phyloP scores from a whole-genome alignment of 2,113 vertebrate species.

The Bettongia penicillata region DNA sequence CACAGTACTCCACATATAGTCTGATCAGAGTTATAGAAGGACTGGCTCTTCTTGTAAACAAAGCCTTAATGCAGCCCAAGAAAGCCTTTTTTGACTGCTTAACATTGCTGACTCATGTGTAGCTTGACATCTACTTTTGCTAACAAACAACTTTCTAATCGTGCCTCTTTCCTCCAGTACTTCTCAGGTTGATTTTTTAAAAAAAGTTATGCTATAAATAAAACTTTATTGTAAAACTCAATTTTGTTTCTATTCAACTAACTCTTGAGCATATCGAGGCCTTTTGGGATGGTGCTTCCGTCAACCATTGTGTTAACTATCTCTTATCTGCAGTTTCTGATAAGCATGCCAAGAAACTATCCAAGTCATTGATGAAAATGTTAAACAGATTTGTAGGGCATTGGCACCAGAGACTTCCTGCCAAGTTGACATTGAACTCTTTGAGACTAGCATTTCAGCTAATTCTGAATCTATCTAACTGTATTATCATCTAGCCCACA shows the following conservation, averaged over 20 bases:
- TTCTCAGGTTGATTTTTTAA: no score
- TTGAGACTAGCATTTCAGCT: background rate
- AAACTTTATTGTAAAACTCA: background rate
- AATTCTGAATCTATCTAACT: background rate
- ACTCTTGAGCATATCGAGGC: background rate
- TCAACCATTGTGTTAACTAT: background rate
- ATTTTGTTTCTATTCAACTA: background rate
- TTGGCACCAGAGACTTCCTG: background rate
- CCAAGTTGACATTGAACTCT: background rate
- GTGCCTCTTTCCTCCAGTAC: background rate
- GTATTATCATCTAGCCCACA: background rate
- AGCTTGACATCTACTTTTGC: background rate
- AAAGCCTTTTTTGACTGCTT: background rate
- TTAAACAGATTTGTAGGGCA: background rate
- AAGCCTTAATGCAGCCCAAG: background rate
- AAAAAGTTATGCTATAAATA: background rate
- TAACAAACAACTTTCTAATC: background rate
- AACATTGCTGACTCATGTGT: background rate
- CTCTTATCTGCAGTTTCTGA: background rate
- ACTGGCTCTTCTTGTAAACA: background rate
- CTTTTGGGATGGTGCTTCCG: background rate
- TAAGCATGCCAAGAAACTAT: background rate
- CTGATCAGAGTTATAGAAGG: background rate
- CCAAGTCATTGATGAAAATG: background rate
- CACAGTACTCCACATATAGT: background rate